A percentile compares a stretch with the other conserved stretches of the same genome.
Evolutionary conservation across 2,113 vertebrate species (phyloP).

Genomic region (Leuciscus idus): DNA sequence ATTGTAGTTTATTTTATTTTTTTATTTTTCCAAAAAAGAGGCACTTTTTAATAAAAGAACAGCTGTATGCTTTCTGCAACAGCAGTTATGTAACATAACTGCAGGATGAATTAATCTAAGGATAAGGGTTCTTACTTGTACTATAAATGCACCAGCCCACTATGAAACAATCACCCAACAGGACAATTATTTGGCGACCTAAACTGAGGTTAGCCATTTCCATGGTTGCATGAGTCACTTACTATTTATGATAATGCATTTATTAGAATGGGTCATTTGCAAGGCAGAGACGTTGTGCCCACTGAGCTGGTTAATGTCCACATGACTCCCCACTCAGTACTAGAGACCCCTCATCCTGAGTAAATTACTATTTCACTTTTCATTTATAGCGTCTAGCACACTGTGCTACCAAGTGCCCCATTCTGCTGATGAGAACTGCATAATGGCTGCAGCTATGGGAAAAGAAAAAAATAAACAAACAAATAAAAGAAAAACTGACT

Average conservation of each 20-base stretch:
- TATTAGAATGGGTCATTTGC: constrained; percentile 39
- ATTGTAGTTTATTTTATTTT: neutral
- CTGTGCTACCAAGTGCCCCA: neutral
- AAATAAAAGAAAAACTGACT: neutral
- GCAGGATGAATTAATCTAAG: constrained; percentile 18
- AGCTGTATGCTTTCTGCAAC: neutral
- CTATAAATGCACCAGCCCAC: constrained; percentile 19
- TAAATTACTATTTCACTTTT: constrained; percentile 36
- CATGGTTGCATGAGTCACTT: neutral
- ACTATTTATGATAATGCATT: constrained; percentile 30
- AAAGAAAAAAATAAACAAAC: neutral
- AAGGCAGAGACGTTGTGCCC: constrained; percentile 8
- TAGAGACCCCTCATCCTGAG: constrained; percentile 13
- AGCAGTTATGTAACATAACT: constrained; percentile 22
- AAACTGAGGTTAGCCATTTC: constrained; percentile 10
- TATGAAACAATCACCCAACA: neutral
- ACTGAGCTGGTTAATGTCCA: constrained; percentile 24
- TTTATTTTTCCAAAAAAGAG: neutral
- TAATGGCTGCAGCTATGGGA: constrained; percentile 8
- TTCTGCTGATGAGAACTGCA: constrained; percentile 16
- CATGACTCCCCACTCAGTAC: constrained; percentile 29
- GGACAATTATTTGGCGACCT: neutral
- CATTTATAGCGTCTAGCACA: constrained; percentile 6
- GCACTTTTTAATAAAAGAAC: neutral
- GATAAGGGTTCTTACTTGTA: neutral